phyloP scores from a whole-genome alignment of 2,888 invertebrate genomes.

The Pomacea canaliculata region DNA sequence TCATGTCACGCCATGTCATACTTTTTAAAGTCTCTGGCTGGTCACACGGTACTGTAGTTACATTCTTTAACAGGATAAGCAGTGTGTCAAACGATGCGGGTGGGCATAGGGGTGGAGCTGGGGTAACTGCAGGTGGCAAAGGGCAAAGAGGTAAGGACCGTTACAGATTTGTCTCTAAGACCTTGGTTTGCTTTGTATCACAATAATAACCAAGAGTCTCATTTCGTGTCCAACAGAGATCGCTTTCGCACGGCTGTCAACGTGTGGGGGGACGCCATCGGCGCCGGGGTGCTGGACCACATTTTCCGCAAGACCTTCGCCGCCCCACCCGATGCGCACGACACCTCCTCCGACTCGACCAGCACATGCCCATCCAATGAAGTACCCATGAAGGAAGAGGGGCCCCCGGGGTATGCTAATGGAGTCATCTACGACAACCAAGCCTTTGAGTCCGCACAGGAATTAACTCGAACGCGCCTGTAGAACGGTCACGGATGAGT shows the following conservation, averaged over 20 bases:
- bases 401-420: neutral
- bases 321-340: neutral
- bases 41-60: too few species aligned
- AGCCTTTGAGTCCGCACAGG: neutral
- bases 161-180: too few species aligned
- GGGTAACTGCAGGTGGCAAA: too few species aligned
- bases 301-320: slow-evolving; percentile 21
- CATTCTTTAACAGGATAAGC: too few species aligned
- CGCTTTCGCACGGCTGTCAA: slow-evolving; percentile 83
- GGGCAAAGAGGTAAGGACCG: too few species aligned
- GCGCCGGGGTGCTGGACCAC: slow-evolving; percentile 79
- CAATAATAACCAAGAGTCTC: too few species aligned
- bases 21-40: too few species aligned
- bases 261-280: slow-evolving; percentile 93
- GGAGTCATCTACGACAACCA: neutral
- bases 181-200: too few species aligned
- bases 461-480: neutral
- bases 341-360: neutral
- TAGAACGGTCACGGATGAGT: neutral
- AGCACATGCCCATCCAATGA: neutral
- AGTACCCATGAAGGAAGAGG: slow-evolving; percentile 10
- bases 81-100: too few species aligned
- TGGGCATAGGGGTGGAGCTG: too few species aligned
- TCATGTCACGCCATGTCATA: too few species aligned
- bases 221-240: slow-evolving; percentile 52